Evolutionary conservation across 2,113 vertebrate genomes (phyloP).

Genomic region (Spea multiplicata): DNA sequence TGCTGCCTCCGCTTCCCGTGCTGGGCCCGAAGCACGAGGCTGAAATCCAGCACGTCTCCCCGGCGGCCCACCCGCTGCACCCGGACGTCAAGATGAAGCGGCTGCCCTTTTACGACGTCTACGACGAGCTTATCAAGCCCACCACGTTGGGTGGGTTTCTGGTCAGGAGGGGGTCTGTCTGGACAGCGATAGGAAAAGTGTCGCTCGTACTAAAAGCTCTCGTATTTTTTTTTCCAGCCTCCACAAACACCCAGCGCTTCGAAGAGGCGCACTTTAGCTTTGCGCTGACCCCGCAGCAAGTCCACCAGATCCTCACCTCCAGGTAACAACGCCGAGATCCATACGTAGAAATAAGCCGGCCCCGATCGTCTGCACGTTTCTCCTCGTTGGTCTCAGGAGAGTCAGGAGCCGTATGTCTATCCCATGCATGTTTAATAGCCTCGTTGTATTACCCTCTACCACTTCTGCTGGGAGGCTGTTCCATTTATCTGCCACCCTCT

Average conservation of each 20-base stretch:
- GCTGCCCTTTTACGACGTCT: slow-evolving; percentile 67
- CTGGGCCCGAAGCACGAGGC: slow-evolving; percentile 63
- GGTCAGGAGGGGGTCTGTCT: background rate
- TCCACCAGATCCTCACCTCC: slow-evolving; percentile 70
- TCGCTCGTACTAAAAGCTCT: too few species aligned
- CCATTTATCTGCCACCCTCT: too few species aligned
- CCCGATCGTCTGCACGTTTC: too few species aligned
- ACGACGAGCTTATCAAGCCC: slow-evolving; percentile 67
- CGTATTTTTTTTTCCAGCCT: slow-evolving; percentile 52
- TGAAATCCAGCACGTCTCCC: slow-evolving; percentile 56
- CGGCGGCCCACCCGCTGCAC: slow-evolving; percentile 65
- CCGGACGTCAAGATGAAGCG: slow-evolving; percentile 69
- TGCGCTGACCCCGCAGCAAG: slow-evolving; percentile 69
- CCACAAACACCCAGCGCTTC: slow-evolving; percentile 64
- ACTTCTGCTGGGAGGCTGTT: too few species aligned
- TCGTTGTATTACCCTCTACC: too few species aligned
- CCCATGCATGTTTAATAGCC: too few species aligned
- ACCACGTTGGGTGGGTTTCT: slow-evolving; percentile 62
- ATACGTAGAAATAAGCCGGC: too few species aligned
- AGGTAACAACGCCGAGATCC: slow-evolving; percentile 53
- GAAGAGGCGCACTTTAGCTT: slow-evolving; percentile 71
- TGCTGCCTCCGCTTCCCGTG: slow-evolving; percentile 57
- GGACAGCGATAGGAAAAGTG: too few species aligned
- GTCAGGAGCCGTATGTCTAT: too few species aligned
- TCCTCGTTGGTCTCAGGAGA: too few species aligned